A percentile compares a stretch with the other conserved stretches of the same genome.
These are phyloP conservation scores for Leptopterna dolabrata DNA, from an alignment of 2,888 invertebrate genomes.

Conservation along the genomic window DNA sequence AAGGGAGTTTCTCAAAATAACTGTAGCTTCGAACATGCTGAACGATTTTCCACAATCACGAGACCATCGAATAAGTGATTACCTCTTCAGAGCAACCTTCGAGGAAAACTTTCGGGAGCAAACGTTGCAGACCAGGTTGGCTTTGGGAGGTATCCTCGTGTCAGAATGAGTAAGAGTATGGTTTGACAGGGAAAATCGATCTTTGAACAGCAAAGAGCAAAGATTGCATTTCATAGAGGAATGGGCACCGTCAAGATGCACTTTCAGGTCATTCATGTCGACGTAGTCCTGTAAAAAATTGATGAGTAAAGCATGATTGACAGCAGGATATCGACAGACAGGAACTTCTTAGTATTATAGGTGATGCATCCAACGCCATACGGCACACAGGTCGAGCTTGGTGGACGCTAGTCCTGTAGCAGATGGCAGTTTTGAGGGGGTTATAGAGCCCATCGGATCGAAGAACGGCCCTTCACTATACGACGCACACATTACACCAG, in stretches of 20 bases:
- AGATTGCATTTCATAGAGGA: conserved; percentile 74
- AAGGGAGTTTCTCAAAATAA: no score
- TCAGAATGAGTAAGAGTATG: conserved; percentile 77
- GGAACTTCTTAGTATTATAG: no score
- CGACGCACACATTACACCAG: no score
- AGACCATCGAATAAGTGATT: background rate
- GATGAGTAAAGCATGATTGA: background rate
- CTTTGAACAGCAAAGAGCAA: conserved; percentile 78
- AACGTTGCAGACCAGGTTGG: conserved; percentile 75
- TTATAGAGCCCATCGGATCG: no score
- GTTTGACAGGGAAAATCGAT: conserved; percentile 75
- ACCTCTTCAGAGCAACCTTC: conserved; percentile 56
- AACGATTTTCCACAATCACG: no score
- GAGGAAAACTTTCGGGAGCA: conserved; percentile 78
- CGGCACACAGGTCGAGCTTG: no score
- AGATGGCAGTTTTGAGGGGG: no score
- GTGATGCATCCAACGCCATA: no score
- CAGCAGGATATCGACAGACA: no score
- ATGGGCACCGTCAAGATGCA: conserved; percentile 71
- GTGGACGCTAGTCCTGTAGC: no score
- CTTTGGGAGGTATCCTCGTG: conserved; percentile 65
- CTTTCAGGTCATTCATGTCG: conserved; percentile 75
- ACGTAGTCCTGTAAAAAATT: conserved; percentile 58
- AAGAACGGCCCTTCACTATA: no score
- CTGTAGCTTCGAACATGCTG: no score